Percentiles rank a stretch among this genome's conserved stretches.
phyloP scores from a whole-genome alignment of 2,113 vertebrate species.

The Indicator maculatus region DNA sequence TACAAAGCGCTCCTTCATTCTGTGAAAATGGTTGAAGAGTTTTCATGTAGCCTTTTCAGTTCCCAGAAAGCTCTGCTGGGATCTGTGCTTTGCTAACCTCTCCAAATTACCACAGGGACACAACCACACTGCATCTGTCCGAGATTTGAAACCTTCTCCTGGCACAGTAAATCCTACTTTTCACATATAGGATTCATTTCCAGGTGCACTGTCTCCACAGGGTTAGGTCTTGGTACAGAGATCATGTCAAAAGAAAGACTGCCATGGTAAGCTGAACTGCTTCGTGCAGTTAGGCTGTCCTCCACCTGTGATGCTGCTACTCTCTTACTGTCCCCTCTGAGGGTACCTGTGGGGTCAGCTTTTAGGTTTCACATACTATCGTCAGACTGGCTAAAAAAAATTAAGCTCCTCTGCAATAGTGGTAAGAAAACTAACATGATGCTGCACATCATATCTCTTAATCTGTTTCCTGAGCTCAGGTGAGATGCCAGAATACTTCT shows the following conservation, averaged over 20 bases:
- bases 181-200: accelerated
- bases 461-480: not conserved
- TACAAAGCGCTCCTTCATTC: not conserved
- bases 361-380: not conserved
- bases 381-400: not conserved
- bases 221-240: too few relatives aligned
- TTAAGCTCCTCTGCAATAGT: not conserved
- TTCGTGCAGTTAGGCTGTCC: not conserved
- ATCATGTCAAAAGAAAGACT: not conserved
- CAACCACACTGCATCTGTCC: accelerated
- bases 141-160: not conserved
- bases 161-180: accelerated
- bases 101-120: not conserved
- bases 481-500: not conserved
- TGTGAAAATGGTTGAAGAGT: not conserved
- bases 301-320: too few relatives aligned
- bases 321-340: not conserved
- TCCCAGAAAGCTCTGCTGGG: not conserved
- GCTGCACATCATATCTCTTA: not conserved
- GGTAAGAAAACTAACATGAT: not conserved
- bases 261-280: not conserved
- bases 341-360: not conserved
- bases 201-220: accelerated
- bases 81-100: not conserved
- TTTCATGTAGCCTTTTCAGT: not conserved